These are phyloP conservation scores for Rattus norvegicus DNA, from an alignment of 2,113 vertebrate genomes.

Conservation along the genomic window DNA sequence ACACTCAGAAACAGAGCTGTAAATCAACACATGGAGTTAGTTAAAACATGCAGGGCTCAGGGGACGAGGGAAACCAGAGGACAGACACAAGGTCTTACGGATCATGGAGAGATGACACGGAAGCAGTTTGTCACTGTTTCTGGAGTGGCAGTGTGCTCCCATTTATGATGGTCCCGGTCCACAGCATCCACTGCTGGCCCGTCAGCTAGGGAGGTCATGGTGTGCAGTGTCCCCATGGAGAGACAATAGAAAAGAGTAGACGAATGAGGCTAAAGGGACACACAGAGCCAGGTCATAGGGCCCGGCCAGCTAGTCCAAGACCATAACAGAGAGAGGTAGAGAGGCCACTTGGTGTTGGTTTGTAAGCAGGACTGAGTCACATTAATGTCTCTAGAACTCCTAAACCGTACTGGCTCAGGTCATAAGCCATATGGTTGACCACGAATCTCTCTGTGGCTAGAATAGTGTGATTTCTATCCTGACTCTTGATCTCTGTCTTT, in stretches of 20 bases:
- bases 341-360: neutral
- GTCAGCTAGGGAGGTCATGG: neutral
- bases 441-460: neutral
- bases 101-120: rapidly evolving
- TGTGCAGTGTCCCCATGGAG: neutral
- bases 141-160: neutral
- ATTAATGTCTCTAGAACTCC: neutral
- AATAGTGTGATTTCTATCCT: no score
- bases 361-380: neutral
- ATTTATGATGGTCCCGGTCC: neutral
- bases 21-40: neutral
- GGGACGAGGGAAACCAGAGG: neutral
- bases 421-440: neutral
- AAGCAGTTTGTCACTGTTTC: neutral
- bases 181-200: neutral
- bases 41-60: neutral
- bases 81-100: neutral
- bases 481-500: neutral
- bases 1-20: neutral
- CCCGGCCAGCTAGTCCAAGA: no score
- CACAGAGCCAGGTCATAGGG: neutral
- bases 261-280: neutral
- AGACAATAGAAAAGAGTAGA: neutral
- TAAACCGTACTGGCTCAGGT: no score
- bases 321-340: neutral